Percentiles rank a stretch among this genome's conserved stretches.
Conservation (phyloP, 2,888 invertebrate genomes). For the Phyto melanocephala region DNA sequence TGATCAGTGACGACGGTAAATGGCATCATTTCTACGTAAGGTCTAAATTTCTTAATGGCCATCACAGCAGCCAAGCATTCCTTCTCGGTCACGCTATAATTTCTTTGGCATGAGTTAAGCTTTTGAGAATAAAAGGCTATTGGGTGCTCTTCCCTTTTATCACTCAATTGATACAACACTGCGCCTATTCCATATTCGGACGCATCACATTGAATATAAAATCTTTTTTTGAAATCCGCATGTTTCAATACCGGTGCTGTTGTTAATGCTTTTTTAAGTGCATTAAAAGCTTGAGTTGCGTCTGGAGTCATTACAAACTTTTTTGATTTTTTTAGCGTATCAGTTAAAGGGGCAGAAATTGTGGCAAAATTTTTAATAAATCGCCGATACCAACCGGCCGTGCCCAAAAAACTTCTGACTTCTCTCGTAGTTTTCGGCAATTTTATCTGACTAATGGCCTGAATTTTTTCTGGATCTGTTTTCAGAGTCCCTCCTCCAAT, state of each 20-base stretch:
- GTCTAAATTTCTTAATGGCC: slow-evolving; percentile 41
- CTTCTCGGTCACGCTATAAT: slow-evolving; percentile 51
- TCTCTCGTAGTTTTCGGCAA: slow-evolving; percentile 47
- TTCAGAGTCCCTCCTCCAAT: slow-evolving; percentile 27
- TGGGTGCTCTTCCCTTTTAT: slow-evolving; percentile 3
- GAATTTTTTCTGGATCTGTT: slow-evolving; percentile 32
- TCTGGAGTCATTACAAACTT: too few relatives aligned
- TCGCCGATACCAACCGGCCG: slow-evolving; percentile 63
- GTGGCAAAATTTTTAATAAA: slow-evolving; percentile 58
- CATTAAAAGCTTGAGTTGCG: neutral
- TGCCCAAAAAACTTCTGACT: slow-evolving; percentile 61
- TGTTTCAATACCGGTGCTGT: too few relatives aligned
- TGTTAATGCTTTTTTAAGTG: neutral
- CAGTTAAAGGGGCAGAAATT: too few relatives aligned
- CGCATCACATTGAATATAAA: slow-evolving; percentile 59
- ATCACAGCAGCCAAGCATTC: too few relatives aligned
- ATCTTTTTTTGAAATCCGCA: slow-evolving; percentile 52
- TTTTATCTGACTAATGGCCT: slow-evolving; percentile 22
- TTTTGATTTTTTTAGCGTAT: too few relatives aligned
- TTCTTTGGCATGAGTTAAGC: neutral
- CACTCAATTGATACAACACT: too few relatives aligned
- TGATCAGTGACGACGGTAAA: slow-evolving; percentile 15
- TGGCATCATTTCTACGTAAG: slow-evolving; percentile 37
- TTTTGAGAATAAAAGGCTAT: slow-evolving; percentile 27
- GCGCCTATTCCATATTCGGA: too few relatives aligned